These are phyloP conservation scores for Oceanites oceanicus DNA, from an alignment of 2,113 vertebrate species.

Conservation along the genomic window DNA sequence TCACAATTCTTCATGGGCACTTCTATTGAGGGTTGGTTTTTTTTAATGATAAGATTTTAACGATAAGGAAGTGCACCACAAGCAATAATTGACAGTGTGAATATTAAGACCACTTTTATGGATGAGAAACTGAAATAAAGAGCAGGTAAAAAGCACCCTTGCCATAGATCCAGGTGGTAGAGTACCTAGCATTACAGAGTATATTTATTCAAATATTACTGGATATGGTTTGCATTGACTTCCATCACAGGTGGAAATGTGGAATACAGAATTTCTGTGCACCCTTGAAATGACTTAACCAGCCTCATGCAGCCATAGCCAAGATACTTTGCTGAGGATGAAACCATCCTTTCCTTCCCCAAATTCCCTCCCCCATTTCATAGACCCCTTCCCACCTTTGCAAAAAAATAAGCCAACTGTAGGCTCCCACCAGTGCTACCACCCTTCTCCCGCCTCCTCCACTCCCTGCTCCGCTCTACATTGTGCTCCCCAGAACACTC, in stretches of 20 bases:
- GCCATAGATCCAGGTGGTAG: not conserved
- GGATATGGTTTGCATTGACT: not conserved
- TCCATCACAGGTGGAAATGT: not conserved
- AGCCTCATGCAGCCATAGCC: rapidly evolving
- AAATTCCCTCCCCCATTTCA: not conserved
- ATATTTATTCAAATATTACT: not conserved
- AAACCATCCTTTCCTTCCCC: not conserved
- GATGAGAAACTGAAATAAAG: not conserved
- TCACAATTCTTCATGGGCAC: not conserved
- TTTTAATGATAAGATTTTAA: not conserved
- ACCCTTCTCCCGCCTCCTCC: not conserved
- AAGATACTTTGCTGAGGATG: not conserved
- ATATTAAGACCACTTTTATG: not conserved
- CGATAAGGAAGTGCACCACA: not conserved
- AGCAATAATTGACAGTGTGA: not conserved
- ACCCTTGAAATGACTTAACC: not conserved
- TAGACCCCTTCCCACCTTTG: not conserved
- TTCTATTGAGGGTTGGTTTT: not conserved
- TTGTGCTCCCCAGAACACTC: not conserved
- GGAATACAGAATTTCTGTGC: not conserved
- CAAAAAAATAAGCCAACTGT: not conserved
- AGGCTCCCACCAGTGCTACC: not conserved
- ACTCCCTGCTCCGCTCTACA: not conserved
- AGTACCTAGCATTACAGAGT: rapidly evolving
- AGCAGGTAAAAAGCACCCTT: not conserved